A percentile compares a stretch with the other conserved stretches of the same genome.
Evolutionary conservation across 2,797 vertebrate genomes (phyloP).

Genomic region (Manis javanica): DNA sequence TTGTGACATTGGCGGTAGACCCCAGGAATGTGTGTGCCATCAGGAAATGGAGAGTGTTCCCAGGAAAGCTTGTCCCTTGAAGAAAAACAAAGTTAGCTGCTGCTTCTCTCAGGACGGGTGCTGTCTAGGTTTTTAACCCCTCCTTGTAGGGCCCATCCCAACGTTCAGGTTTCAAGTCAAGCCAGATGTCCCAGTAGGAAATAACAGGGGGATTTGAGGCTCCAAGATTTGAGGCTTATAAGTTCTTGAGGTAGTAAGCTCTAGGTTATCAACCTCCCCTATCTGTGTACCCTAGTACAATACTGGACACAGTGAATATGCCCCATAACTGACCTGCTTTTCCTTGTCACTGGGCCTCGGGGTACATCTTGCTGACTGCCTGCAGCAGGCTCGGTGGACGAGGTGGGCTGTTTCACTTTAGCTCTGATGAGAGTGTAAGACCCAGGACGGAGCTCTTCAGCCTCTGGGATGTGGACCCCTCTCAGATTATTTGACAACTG

Average conservation of each 20-base stretch:
- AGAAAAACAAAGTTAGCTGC: not conserved
- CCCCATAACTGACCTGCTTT: not conserved
- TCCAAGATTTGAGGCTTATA: not conserved
- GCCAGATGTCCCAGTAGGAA: not conserved
- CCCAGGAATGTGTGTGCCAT: not conserved
- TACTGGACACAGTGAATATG: not conserved
- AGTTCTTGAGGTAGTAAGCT: not conserved
- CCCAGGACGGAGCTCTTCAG: not conserved
- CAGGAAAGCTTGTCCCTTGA: conserved; percentile 3
- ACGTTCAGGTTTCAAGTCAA: not conserved
- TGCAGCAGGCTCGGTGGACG: not conserved
- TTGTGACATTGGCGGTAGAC: not conserved
- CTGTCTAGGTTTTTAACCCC: not conserved
- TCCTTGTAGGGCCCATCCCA: not conserved
- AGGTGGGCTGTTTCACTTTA: not conserved
- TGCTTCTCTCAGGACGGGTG: not conserved
- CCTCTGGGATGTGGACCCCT: not conserved
- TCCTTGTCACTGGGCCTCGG: not conserved
- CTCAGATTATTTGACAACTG: conserved; percentile 1
- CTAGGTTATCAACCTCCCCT: not conserved
- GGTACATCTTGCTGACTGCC: not conserved
- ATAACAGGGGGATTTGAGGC: not conserved
- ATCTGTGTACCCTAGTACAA: not conserved
- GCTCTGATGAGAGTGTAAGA: not conserved
- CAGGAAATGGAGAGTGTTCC: not conserved